Base-by-base conservation (phyloP, 2,113 vertebrate species). In the Eretmochelys imbricata region DNA sequence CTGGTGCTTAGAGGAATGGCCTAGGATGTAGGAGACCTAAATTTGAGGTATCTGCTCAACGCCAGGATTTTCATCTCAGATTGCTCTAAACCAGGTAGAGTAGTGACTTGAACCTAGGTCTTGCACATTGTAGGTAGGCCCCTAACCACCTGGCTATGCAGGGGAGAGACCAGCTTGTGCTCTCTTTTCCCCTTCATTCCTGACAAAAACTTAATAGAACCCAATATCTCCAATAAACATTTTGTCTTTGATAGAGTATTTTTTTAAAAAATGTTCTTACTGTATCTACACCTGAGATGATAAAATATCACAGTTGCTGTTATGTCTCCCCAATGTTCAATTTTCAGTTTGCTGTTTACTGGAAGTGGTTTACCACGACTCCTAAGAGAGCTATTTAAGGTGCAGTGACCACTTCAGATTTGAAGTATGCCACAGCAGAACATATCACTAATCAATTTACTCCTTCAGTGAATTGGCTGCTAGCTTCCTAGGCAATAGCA, bases 401-500 rank as follows among this genome's bases (percentile, higher is more conserved):
- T 54, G 59, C 55, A 79, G 79, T 76, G 31, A 91, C 91, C 80
- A 85, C 93, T 96, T 97, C 69, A 82, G 50, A 85, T 82, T 92
- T 65, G 86, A 85, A 90, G 89, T 53, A 80, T 84, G n/a, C 54
- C 88, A 79, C 3, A 72, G 55, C 35, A 80, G 85, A 96, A 95
- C 82, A 79, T 78, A 86, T 27, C 91, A 82, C 90, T 89, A 86
- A 94, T 79, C n/a, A 95, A 38, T 50, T 93, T 91, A 5, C 55
- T 80, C 14, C 57, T 80, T 31, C 80, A 65, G 80, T 88, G 65
- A 89, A 95, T 85, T 88, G 85, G 57, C 85, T 91, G 27, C 51
- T 42, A 93, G 87, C 93, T 95, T 95, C 96, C 93, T 89, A 94
- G 93, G 96, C 84, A 97, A 97, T 93, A 42, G 46, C 22, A 94